Evolutionary conservation across 1,140 invertebrate species (phyloP).

Genomic region (Heliconius congener): DNA sequence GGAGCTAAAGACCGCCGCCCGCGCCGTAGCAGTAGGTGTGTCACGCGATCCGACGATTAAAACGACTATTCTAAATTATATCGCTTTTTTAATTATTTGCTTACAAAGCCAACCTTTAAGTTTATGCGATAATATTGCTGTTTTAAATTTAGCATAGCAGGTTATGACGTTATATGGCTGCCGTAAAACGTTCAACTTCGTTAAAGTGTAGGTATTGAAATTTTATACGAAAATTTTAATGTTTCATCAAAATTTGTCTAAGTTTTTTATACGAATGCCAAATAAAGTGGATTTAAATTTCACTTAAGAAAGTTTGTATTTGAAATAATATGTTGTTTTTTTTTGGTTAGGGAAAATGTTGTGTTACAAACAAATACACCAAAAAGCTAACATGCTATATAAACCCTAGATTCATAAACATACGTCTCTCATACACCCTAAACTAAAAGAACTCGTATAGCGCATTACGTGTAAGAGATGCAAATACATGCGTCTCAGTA

Average conservation of each 20-base stretch:
- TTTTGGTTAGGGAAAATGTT: too few relatives aligned
- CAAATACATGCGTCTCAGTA: too few relatives aligned
- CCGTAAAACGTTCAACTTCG: neutral
- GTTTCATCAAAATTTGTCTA: neutral
- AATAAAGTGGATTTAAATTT: neutral
- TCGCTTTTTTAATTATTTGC: constrained; percentile 56
- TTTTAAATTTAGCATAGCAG: constrained; percentile 13
- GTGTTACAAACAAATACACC: too few relatives aligned
- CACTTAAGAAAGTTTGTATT: neutral
- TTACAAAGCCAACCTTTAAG: constrained; percentile 38
- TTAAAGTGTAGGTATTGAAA: neutral
- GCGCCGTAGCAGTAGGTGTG: constrained; percentile 35
- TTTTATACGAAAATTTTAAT: neutral
- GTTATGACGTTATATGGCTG: constrained; percentile 20
- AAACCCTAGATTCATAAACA: too few relatives aligned
- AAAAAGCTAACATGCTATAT: too few relatives aligned
- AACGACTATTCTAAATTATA: constrained; percentile 62
- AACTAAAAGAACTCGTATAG: too few relatives aligned
- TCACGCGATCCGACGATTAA: constrained; percentile 67
- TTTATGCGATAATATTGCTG: constrained; percentile 24
- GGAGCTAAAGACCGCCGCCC: constrained; percentile 55
- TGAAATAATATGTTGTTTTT: too few relatives aligned
- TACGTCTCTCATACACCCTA: too few relatives aligned
- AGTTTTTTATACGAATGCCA: neutral
- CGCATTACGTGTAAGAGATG: too few relatives aligned